Evolutionary conservation across 2,113 vertebrate genomes (phyloP).

Genomic region (Ondatra zibethicus): DNA sequence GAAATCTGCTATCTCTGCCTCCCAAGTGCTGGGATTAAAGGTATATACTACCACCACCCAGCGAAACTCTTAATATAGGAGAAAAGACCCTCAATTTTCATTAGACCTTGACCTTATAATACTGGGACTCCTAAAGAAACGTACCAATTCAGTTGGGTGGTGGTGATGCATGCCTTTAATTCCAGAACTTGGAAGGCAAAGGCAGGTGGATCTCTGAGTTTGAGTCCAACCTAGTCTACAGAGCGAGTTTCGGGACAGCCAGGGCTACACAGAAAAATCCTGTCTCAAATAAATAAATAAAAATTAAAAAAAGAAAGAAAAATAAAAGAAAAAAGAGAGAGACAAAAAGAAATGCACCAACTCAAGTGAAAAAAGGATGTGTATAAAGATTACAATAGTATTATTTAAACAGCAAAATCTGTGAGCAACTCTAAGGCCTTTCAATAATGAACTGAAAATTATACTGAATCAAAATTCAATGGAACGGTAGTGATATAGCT

Average conservation of each 20-base stretch:
- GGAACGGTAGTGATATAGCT: not conserved
- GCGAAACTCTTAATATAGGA: not conserved
- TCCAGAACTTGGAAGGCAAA: not conserved
- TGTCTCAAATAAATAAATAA: not conserved
- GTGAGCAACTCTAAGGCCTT: not conserved
- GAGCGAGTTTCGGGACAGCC: not conserved
- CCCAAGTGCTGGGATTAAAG: not conserved
- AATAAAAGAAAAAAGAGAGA: too few species aligned
- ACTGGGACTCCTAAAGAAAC: too few species aligned
- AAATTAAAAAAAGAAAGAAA: not conserved
- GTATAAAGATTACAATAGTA: not conserved
- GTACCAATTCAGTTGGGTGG: not conserved
- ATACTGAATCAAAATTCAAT: not conserved
- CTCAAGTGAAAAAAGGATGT: not conserved
- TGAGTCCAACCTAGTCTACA: not conserved
- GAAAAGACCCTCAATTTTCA: too few species aligned
- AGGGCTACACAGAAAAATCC: not conserved
- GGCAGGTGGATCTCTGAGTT: not conserved
- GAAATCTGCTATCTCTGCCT: not conserved
- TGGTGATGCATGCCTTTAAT: not conserved
- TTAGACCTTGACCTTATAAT: too few species aligned
- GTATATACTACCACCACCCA: not conserved
- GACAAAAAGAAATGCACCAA: not conserved
- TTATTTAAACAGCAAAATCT: slow-evolving; percentile 12
- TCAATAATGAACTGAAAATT: not conserved